Evolutionary conservation across 2,888 invertebrate genomes (phyloP).

Genomic region (Drosophila meridionalis): DNA sequence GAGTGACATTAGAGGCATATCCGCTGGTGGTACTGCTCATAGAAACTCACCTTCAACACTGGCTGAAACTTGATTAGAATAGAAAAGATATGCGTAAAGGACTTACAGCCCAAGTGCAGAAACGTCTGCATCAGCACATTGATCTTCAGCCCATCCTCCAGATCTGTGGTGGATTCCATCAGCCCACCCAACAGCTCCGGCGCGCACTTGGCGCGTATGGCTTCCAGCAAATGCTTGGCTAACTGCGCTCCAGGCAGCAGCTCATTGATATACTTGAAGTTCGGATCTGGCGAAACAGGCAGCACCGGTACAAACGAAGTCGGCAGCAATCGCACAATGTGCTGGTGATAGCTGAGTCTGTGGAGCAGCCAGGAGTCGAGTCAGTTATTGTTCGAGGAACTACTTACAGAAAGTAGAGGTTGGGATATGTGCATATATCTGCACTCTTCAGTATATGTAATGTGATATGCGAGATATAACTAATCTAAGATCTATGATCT

Average conservation of each 20-base stretch:
- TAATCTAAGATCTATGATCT: too few species aligned
- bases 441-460: too few species aligned
- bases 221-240: conserved; percentile 81
- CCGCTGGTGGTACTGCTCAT: not conserved
- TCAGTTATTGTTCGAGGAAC: not conserved
- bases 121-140: conserved; percentile 55
- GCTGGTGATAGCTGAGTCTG: conserved; percentile 96
- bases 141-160: conserved; percentile 35
- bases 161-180: not conserved
- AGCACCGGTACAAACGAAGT: conserved; percentile 92
- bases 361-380: not conserved
- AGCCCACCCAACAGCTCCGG: conserved; percentile 23
- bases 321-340: conserved; percentile 95
- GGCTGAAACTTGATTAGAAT: conserved; percentile 36
- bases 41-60: conserved; percentile 49
- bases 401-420: too few species aligned
- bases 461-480: too few species aligned
- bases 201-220: conserved; percentile 29
- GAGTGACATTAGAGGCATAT: not conserved
- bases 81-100: conserved; percentile 45
- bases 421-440: not conserved
- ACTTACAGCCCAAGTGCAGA: conserved; percentile 58
- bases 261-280: conserved; percentile 95
- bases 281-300: conserved; percentile 92
- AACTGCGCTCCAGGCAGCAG: conserved; percentile 88